Evolutionary conservation across 2,113 vertebrate genomes (phyloP), one percentile per base, ranked within the genome.

Genomic region (Sebastes fasciatus): DNA sequence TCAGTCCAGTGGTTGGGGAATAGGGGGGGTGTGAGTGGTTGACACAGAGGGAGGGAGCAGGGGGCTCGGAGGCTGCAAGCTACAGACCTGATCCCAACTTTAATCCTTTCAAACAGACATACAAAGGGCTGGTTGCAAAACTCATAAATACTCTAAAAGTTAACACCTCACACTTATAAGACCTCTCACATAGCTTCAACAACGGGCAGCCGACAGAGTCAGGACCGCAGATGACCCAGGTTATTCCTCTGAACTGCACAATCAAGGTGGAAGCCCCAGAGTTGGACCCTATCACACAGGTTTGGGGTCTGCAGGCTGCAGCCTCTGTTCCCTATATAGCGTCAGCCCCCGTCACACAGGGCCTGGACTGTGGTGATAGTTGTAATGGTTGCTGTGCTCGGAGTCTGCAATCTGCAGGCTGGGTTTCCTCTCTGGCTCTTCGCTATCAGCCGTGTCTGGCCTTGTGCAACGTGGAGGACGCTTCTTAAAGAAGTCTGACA

Each of bases 401-500:
- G 93, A 76, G n/a, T 98, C 97, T 0, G 84, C 93, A 6, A 97
- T 89, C 0, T 97, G 96, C 23, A 97, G 82, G 90, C 96, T 97
- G 76, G 96, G 94, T 66, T 97, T 98, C 84, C 92, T 95, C 49
- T 96, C 95, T 0, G 82, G 82, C 60, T 95, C 96, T 13, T 96
- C 94, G 4, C 67, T 93, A 16, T 95, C 96, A 0, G 23, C 72
- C 0, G 73, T 19, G 40, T 91, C 88, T 0, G 80, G 67, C 2
- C 92, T 92, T 3, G 26, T 71, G 88, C 79, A 6, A 55, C 69
- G 91, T 0, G 93, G 92, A 1, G 96, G 95, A 6, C 96, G 96
- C 1, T 87, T 71, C 91, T 99, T 99, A 88, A 98, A 99, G 94
- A 98, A 97, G 91, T 98, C 97, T 0, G 98, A 98, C 79, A 99